Evolutionary conservation across 2,888 invertebrate species (phyloP), one percentile per base, ranked within the genome.

Genomic region (Temnothorax unifasciatus): DNA sequence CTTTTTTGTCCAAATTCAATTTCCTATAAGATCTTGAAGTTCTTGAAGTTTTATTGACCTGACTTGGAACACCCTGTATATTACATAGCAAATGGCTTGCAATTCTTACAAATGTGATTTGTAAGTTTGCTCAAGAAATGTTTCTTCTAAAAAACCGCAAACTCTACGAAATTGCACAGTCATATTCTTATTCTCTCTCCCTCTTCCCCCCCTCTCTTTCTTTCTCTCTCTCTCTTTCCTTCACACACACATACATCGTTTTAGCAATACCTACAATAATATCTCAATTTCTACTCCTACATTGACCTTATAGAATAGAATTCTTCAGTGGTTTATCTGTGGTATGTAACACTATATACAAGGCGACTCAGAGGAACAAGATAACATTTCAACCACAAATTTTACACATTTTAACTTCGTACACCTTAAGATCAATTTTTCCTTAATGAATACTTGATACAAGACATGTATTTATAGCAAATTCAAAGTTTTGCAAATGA

Each of bases 261-360:
- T 79, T 21, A n/a, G 18, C n/a, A 15, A 13, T 15, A 25, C 11
- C n/a, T 54, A 29, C 34, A 34, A 34, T 44, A 13, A 44, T 13
- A 44, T 3, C 13, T 18, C 29, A 57, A 57, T 57, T 44, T 68
- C 68, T 54, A 44, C 25, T 41, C 47, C 13, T 21, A 18, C 29
- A 21, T 54, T 15, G 54, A 68, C 29, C 29, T 77, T 69, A 44
- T 68, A 29, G 3, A 57, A 11, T n/a, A 41, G 6, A 57, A 44
- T 54, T 54, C 21, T 77, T 29, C n/a, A 44, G 15, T 21, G 69
- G 15, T 69, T 77, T 68, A 57, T 11, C n/a, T 41, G n/a, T n/a
- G 41, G n/a, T 54, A 29, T 66, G 25, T 76, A 77, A 76, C 18
- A 76, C 25, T 25, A 29, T 77, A 18, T 54, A 13, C 0, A 29